Evolutionary conservation across 1,140 invertebrate genomes (phyloP), one percentile per base, ranked within the genome.

Genomic region (Bombus waltoni): DNA sequence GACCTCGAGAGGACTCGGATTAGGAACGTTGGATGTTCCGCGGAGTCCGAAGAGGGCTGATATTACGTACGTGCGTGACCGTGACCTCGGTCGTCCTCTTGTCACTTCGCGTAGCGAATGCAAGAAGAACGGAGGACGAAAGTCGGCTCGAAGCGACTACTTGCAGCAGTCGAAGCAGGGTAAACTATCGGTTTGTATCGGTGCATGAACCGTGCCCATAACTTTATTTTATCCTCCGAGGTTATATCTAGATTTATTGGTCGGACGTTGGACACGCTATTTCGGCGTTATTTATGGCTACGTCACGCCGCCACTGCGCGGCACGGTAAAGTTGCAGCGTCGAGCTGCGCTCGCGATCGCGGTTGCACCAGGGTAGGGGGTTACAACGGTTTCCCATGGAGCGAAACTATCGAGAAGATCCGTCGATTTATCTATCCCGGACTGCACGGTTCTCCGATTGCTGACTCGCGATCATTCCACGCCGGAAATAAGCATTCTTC

Each of bases 201-300:
- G 91, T 92, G 86, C 78, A 92, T 93, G 92, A 93, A 94, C 89
- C 90, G 87, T 88, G 59, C 89, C 91, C 85, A 92, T 92, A 93
- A 94, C 92, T 94, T 93, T 93, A 92, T 93, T 93, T 93, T 92
- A 93, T 92, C 92, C 92, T 87, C 84, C 86, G 53, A 86, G 85
- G 87, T 90, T 93, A 89, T 90, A 92, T 93, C 90, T 87, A 90
- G 90, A 94, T 94, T 93, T 94, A 94, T 93, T 90, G 92, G 86
- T 82, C 88, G 88, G 89, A 90, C 90, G 85, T 86, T 90, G 90
- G 89, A 93, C 92, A 90, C 89, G 92, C 90, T 90, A 92, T 93
- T 92, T 89, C 91, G 77, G 81, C 80, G 86, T 93, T 93, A 92
- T 93, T 93, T 93, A 91, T 92, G 81, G 71, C 70, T 83, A 72